phyloP scores from a whole-genome alignment of 2,797 vertebrate species.

The Sus cebifrons region DNA sequence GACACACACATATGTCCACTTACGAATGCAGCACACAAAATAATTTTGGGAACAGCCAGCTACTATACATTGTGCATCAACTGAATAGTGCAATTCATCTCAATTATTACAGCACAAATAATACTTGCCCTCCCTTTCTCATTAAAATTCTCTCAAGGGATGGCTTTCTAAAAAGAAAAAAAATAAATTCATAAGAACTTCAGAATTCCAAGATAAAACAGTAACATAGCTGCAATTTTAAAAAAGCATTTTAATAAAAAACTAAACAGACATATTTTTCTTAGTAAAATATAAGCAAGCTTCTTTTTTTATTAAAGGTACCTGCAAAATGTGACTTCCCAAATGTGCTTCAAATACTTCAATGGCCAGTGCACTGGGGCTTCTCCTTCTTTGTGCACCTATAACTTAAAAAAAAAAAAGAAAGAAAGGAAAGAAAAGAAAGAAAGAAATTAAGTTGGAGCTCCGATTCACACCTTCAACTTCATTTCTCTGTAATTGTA shows the following conservation, averaged over 20 bases:
- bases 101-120: slow-evolving; percentile 85
- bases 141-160: slow-evolving; percentile 84
- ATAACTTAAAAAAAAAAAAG: slow-evolving; percentile 94
- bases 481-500: slow-evolving; percentile 67
- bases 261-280: slow-evolving; percentile 66
- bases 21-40: slow-evolving; percentile 74
- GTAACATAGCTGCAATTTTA: slow-evolving; percentile 55
- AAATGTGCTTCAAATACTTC: slow-evolving; percentile 99
- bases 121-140: slow-evolving; percentile 86
- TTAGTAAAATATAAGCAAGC: slow-evolving; percentile 72
- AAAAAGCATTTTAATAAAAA: background rate
- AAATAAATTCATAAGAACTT: slow-evolving; percentile 78
- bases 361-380: slow-evolving; percentile 94
- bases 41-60: slow-evolving; percentile 79
- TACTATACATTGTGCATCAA: slow-evolving; percentile 78
- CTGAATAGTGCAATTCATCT: slow-evolving; percentile 78
- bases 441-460: slow-evolving; percentile 89
- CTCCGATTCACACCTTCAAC: slow-evolving; percentile 82
- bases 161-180: slow-evolving; percentile 86
- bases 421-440: slow-evolving; percentile 87
- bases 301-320: slow-evolving; percentile 88
- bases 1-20: slow-evolving; percentile 72
- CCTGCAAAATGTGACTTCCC: slow-evolving; percentile 99
- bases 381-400: slow-evolving; percentile 97
- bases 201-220: slow-evolving; percentile 71